These are phyloP conservation scores for Drosophila baimaii DNA, from an alignment of 1,140 invertebrate genomes.

Conservation along the genomic window DNA sequence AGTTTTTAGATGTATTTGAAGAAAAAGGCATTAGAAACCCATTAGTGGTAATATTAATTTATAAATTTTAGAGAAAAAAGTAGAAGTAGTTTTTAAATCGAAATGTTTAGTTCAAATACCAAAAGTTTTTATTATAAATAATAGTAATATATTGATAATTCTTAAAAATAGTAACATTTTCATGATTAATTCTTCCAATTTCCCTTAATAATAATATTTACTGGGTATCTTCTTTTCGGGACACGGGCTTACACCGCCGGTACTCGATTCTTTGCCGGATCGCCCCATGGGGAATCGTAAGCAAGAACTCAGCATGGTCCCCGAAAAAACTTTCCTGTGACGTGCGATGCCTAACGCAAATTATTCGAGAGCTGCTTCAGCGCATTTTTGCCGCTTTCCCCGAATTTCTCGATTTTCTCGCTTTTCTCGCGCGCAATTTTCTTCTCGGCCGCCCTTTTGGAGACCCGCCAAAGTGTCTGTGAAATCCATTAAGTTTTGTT, in stretches of 20 bases:
- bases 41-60: not conserved
- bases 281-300: conserved; percentile 18
- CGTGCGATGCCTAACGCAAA: conserved; percentile 60
- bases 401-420: conserved; percentile 38
- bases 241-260: not conserved
- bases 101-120: too few species aligned
- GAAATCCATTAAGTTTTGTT: conserved; percentile 79
- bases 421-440: conserved; percentile 58
- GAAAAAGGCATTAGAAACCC: not conserved
- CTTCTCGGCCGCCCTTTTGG: conserved; percentile 63
- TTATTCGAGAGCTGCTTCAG: conserved; percentile 71
- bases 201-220: not conserved
- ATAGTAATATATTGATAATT: too few species aligned
- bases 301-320: conserved; percentile 19
- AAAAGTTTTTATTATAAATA: too few species aligned
- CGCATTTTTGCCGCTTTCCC: conserved; percentile 39
- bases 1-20: not conserved
- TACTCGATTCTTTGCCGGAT: not conserved
- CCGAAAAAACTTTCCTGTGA: conserved; percentile 52
- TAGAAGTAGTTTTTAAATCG: not conserved
- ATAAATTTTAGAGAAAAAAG: not conserved
- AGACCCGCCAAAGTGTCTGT: conserved; percentile 68
- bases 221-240: not conserved
- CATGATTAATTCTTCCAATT: not conserved
- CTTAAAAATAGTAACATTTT: not conserved